These are phyloP conservation scores for Crocodylus rhombifer DNA, from an alignment of 2,797 vertebrate species.

Conservation along the genomic window DNA sequence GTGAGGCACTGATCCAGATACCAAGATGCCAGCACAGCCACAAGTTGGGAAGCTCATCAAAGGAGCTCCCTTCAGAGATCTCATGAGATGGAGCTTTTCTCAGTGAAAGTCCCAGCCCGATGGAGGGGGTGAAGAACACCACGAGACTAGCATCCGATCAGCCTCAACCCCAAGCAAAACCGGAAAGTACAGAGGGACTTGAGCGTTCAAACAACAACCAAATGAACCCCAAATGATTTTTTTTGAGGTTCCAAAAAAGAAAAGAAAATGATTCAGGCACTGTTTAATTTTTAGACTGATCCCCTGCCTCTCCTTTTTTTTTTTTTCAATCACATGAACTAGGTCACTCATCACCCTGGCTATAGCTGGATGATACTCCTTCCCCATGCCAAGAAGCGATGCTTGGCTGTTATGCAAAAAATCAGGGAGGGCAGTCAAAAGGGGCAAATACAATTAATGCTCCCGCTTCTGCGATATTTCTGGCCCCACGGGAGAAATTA, in stretches of 20 bases:
- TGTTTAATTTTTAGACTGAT: not conserved
- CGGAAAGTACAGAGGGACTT: not conserved
- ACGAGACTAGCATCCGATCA: constrained; percentile 2
- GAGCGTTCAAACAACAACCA: not conserved
- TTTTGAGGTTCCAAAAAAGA: not conserved
- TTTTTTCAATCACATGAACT: not conserved
- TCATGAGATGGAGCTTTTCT: constrained; percentile 38
- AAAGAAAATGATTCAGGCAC: not conserved
- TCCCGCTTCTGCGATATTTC: constrained; percentile 64
- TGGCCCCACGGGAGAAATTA: constrained; percentile 59
- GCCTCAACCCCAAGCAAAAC: not conserved
- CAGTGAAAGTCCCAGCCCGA: not conserved
- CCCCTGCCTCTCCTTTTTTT: not conserved
- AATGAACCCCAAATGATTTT: not conserved
- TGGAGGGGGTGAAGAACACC: not conserved
- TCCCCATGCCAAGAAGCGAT: constrained; percentile 47
- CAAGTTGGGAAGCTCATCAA: constrained; percentile 54
- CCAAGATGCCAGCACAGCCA: not conserved
- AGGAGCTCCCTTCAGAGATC: constrained; percentile 25
- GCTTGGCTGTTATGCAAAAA: constrained; percentile 61
- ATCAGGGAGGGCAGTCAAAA: constrained; percentile 60
- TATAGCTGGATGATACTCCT: constrained; percentile 45
- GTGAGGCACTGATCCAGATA: constrained; percentile 34
- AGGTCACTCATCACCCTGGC: constrained; percentile 49
- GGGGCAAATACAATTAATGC: constrained; percentile 71